Evolutionary conservation across 64 coral and sea anemone species (phyloP), one percentile per base, ranked within the genome.

Genomic region (Pocillopora damicornis): DNA sequence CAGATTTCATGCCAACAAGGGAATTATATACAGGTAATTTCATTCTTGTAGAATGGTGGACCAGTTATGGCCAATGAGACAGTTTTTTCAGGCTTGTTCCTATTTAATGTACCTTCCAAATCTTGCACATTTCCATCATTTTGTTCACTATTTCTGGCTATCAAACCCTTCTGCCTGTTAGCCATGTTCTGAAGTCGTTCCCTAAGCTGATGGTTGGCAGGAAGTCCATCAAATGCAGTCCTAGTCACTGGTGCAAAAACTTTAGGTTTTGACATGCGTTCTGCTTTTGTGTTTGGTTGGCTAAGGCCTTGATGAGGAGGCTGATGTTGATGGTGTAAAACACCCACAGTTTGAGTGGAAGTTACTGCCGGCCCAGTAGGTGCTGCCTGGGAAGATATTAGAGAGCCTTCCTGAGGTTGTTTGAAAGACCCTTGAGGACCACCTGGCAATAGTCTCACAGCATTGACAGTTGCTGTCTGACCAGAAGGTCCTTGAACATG

Each of bases 101-200:
- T 72, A 58, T 85, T 2, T 25, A 42, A 42, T 85, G 81, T 51
- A 51, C 42, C 42, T 51, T 51, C 42, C 42, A 51, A 51, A 51
- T 51, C 42, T 0, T 18, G 10, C 14, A 26, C 37, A 85, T 65
- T 85, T 12, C 64, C 64, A 73, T 25, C 37, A 71, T 85, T 51
- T 37, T 73, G 36, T 11, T 57, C 65, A 26, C 30, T 15, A 20
- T 10, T 15, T 58, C 15, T 56, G 15, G 20, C 81, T 23, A 36
- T 66, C 63, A 72, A 58, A 85, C 4, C 58, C 81, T 68, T 85
- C 65, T 85, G 81, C 38, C 81, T 85, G 37, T 85, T 85, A 6
- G 81, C 65, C 37, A 85, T 22, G 81, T 73, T 85, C 81, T 85
- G 81, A 73, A 85, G 63, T 18, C 81, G 65, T 23, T 85, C 81